Base-by-base conservation (phyloP, 37 sponge, comb jelly and placozoan genomes). In the Haliclona indistincta region DNA sequence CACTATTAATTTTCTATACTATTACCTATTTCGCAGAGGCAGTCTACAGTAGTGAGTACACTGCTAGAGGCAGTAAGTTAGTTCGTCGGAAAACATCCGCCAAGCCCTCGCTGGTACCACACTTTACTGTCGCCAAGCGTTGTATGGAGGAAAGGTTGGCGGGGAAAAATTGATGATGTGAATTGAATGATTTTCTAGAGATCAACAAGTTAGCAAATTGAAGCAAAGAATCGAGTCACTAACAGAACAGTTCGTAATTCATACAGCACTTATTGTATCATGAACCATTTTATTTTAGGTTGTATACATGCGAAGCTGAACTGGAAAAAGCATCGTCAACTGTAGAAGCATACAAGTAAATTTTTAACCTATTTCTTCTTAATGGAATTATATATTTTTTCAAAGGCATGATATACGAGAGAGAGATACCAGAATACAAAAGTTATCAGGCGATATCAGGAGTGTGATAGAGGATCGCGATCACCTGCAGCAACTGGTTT, bases 261-360 rank as follows among this genome's bases (percentile, higher is more conserved):
- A n/a, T n/a, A n/a, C n/a, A n/a, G n/a, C n/a, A n/a, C n/a, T n/a
- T n/a, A n/a, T n/a, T n/a, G n/a, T n/a, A 49, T 20, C 53, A 49
- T 17, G n/a, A n/a, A n/a, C n/a, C n/a, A n/a, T n/a, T n/a, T n/a
- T n/a, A n/a, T 36, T n/a, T 38, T 7, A 82, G 82, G 47, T 38
- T 84, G 34, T 84, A 77, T 41, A 84, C 70, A 33, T 78, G 85
- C 63, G 78, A 84, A 43, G 78, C 78, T 49, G 85, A 84, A 20
- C 66, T 84, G 26, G 78, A 77, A 66, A 84, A 84, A 74, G 71
- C 67, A 3, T 64, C 63, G 4, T 71, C 78, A 38, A 63, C 72
- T 1, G 5, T 71, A 42, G 85, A 84, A 40, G 25, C 55, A 36
- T 63, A 36, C 44, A 61, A 35, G 77, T 77, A 11, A 58, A 20